Conservation (phyloP, 2,888 invertebrate species). For the Pristionchus japonicus region DNA sequence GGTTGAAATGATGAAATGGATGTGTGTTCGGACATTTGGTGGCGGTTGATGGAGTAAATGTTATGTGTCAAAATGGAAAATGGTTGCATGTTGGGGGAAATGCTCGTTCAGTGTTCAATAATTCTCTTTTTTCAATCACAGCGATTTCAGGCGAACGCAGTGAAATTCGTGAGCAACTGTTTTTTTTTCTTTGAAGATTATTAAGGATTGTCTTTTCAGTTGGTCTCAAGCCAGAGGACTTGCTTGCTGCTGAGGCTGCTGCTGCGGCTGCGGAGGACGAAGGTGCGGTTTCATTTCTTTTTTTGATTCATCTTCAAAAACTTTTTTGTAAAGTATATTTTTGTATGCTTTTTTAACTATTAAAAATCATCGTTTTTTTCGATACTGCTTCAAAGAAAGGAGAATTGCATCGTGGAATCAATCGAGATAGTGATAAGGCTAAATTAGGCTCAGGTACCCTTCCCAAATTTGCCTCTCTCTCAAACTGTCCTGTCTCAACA, state of each 20-base stretch:
- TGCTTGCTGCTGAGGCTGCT: not conserved
- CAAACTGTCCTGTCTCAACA: too few species aligned
- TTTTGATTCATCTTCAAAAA: not conserved
- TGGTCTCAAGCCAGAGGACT: slow-evolving; percentile 12
- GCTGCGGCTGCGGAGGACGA: not conserved
- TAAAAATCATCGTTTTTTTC: not conserved
- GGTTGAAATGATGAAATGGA: not conserved
- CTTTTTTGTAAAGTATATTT: not conserved
- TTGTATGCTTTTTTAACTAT: not conserved
- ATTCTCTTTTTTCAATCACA: slow-evolving; percentile 8
- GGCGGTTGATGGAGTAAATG: not conserved
- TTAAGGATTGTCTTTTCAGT: not conserved
- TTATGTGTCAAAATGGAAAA: not conserved
- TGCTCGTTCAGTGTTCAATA: slow-evolving; percentile 43
- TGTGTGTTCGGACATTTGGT: not conserved
- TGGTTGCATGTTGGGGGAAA: slow-evolving; percentile 36
- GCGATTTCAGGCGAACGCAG: slow-evolving; percentile 14
- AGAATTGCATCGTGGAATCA: not conserved
- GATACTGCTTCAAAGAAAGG: not conserved
- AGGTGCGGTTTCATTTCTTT: not conserved
- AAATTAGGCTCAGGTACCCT: not conserved
- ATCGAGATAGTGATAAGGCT: not conserved
- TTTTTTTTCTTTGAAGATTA: too few species aligned
- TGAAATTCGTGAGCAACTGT: not conserved
- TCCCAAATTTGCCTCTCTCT: too few species aligned